Evolutionary conservation across 2,113 vertebrate species (phyloP), one percentile per base, ranked within the genome.

Genomic region (Raja brachyura): DNA sequence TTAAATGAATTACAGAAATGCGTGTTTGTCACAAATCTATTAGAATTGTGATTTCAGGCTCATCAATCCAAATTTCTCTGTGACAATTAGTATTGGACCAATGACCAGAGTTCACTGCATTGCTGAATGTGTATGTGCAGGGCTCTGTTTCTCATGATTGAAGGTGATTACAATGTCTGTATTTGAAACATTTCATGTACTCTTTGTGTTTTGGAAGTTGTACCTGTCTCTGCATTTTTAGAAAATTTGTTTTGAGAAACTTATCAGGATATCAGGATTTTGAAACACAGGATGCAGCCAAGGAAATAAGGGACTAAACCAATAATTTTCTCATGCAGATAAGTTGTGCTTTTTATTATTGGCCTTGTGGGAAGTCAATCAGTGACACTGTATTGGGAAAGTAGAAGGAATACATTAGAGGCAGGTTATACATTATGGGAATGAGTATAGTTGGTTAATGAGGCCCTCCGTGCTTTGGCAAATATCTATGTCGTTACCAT

Each of bases 351-450:
- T 61, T 86, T 25, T 86, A n/a, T 61, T 28, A 86, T 86, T 63
- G 59, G 59, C 83, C 59, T 86, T 86, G 56, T 63, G 83, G 61
- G 56, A 61, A 86, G 83, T 63, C 25, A 86, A 86, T 61, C 56
- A n/a, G 28, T 86, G 83, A 56, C 54, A 85, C 56, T 56, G 22
- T 14, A 61, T 85, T 86, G 56, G 13, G n/a, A 86, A 63, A n/a
- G n/a, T 11, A n/a, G 59, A 59, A 63, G 63, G 48, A 59, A 85
- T 85, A 85, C 25, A 25, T 85, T 85, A n/a, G 25, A 85, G 56
- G 56, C 25, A 86, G 28, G 81, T 85, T 61, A 16, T 63, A 28
- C 83, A 86, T 63, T 14, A 63, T 14, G 28, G 31, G 16, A 31
- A 18, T 70, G 0, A 18, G 14, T 4, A 70, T 18, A 18, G 68